Percentiles rank a stretch among this genome's conserved stretches.
Conservation (phyloP, 2,113 vertebrate species). For the Callithrix jacchus region DNA sequence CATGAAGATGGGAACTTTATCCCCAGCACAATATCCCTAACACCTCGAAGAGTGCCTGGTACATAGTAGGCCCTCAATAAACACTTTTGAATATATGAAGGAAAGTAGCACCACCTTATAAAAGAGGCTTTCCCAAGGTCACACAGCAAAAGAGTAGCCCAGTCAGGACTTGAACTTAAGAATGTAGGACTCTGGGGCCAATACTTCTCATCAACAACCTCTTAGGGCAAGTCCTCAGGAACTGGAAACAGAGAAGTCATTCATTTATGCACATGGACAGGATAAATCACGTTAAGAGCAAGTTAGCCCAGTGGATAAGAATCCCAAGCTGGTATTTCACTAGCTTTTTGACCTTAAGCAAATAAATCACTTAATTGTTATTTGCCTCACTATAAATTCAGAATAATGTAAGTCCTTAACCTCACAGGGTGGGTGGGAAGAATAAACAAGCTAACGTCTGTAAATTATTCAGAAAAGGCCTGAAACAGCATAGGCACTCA, state of each 20-base stretch:
- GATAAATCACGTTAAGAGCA: background rate
- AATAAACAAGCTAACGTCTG: background rate
- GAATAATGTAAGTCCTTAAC: background rate
- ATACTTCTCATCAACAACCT: background rate
- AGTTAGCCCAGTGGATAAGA: background rate
- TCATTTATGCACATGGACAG: rapidly evolving
- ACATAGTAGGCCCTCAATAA: background rate
- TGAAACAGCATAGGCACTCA: background rate
- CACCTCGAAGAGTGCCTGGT: background rate
- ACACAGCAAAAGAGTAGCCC: background rate
- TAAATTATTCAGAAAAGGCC: background rate
- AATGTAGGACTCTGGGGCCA: background rate
- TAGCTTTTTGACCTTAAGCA: background rate
- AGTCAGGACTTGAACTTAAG: background rate
- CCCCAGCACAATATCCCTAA: background rate
- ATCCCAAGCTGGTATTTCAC: background rate
- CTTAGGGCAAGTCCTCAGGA: background rate
- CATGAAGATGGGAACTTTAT: background rate
- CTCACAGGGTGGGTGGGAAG: background rate
- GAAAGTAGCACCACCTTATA: background rate
- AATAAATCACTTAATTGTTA: background rate
- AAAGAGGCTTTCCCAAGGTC: background rate
- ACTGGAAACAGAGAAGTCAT: background rate
- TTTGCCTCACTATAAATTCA: background rate
- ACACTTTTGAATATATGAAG: background rate